Evolutionary conservation across 2,888 invertebrate genomes (phyloP).

Genomic region (Elysia crispata): DNA sequence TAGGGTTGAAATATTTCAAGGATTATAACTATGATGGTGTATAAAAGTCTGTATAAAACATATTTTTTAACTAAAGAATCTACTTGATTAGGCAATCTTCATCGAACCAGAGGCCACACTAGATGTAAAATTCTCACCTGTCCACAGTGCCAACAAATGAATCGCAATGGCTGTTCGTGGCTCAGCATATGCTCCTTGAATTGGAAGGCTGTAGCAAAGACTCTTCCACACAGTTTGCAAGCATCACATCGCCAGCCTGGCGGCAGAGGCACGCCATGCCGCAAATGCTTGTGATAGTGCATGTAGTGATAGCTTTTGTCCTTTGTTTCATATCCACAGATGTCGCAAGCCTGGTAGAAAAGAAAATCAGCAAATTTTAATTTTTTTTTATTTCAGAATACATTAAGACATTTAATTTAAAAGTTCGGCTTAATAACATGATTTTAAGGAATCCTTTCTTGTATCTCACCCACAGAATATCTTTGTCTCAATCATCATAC

Average conservation of each 20-base stretch:
- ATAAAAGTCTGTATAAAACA: neutral
- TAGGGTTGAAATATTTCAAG: too few relatives aligned
- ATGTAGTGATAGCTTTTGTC: conserved; percentile 66
- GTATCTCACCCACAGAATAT: too few relatives aligned
- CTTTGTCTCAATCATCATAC: too few relatives aligned
- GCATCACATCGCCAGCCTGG: conserved; percentile 66
- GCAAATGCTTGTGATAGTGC: conserved; percentile 71
- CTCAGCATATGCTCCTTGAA: conserved; percentile 58
- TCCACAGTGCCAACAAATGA: conserved; percentile 69
- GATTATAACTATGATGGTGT: too few relatives aligned
- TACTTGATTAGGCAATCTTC: too few relatives aligned
- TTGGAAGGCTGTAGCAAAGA: conserved; percentile 69
- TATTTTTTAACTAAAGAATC: neutral
- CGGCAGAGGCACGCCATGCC: conserved; percentile 68
- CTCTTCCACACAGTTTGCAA: conserved; percentile 70
- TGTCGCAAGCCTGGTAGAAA: conserved; percentile 60
- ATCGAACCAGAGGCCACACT: too few relatives aligned
- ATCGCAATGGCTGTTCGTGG: conserved; percentile 65
- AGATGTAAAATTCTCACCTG: conserved; percentile 46
- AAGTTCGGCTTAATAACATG: too few relatives aligned
- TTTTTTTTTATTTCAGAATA: too few relatives aligned
- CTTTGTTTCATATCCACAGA: conserved; percentile 70
- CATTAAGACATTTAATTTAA: too few relatives aligned
- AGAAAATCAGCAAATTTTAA: neutral
- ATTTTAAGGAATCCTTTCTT: too few relatives aligned